A percentile compares a stretch with the other conserved stretches of the same genome.
These are phyloP conservation scores for Trachelus tabidus DNA, from an alignment of 2,888 invertebrate genomes.

Conservation along the genomic window DNA sequence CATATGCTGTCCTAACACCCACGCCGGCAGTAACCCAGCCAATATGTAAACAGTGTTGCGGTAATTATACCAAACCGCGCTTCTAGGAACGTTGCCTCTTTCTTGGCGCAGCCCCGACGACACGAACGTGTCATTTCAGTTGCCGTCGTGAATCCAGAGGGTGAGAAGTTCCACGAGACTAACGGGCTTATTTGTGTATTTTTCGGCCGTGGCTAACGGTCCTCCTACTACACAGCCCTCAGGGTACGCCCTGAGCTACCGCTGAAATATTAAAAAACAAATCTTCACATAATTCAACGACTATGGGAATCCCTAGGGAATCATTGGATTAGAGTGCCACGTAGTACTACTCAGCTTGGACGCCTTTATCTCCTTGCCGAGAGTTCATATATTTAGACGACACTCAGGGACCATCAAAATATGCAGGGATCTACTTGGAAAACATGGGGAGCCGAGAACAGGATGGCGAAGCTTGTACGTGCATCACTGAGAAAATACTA, in stretches of 20 bases:
- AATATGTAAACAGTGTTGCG: constrained; percentile 54
- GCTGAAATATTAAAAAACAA: constrained; percentile 41
- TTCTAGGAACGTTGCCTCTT: constrained; percentile 25
- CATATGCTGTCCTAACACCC: constrained; percentile 56
- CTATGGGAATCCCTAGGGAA: neutral
- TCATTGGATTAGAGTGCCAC: neutral
- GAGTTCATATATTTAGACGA: constrained; percentile 6
- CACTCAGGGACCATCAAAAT: neutral
- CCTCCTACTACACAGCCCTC: constrained; percentile 1
- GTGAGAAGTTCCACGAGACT: neutral
- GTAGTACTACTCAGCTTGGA: neutral
- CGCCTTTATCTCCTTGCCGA: neutral
- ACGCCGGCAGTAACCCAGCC: constrained; percentile 53
- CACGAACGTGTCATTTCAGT: constrained; percentile 17
- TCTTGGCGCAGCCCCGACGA: constrained; percentile 11
- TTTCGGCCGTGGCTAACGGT: neutral
- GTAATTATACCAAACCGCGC: constrained; percentile 51
- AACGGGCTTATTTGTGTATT: constrained; percentile 20
- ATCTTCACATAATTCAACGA: constrained; percentile 25
- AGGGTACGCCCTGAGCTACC: constrained; percentile 9
- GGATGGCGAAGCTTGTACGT: neutral
- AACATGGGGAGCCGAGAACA: neutral
- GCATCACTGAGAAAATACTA: neutral
- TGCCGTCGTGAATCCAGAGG: constrained; percentile 15
- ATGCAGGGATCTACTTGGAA: neutral